A percentile compares a stretch with the other conserved stretches of the same genome.
These are phyloP conservation scores for Microcebus ravelobensis DNA, from an alignment of 2,113 vertebrate species.

Conservation along the genomic window DNA sequence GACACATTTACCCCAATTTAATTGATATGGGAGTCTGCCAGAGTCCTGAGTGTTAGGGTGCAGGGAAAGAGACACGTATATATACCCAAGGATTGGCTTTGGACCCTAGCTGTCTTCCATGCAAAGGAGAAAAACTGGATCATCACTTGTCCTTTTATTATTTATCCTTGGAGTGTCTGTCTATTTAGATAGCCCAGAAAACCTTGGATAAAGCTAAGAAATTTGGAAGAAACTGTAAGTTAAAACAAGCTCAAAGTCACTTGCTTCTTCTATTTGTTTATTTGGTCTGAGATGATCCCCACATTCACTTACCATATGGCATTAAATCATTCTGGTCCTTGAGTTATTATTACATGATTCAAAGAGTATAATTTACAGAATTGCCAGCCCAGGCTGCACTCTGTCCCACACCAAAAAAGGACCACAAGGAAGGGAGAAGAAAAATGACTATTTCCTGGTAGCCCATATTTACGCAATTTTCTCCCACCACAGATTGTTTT, in stretches of 20 bases:
- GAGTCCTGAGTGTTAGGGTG: background rate
- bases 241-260: slow-evolving; percentile 62
- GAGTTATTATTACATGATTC: slow-evolving; percentile 77
- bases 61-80: background rate
- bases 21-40: background rate
- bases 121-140: slow-evolving; percentile 3
- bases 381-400: slow-evolving; percentile 70
- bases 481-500: slow-evolving; percentile 79
- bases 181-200: slow-evolving; percentile 21
- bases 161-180: slow-evolving; percentile 16
- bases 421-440: slow-evolving; percentile 67
- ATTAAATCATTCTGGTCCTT: slow-evolving; percentile 77
- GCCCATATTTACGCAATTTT: slow-evolving; percentile 76
- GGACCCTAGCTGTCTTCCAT: background rate
- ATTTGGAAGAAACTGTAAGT: slow-evolving; percentile 56
- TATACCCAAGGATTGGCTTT: background rate
- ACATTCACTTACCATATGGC: slow-evolving; percentile 69
- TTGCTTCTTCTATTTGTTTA: slow-evolving; percentile 68
- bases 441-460: slow-evolving; percentile 73
- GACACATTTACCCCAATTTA: background rate
- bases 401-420: slow-evolving; percentile 65
- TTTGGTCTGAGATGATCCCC: slow-evolving; percentile 63
- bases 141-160: background rate
- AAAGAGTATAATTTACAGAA: slow-evolving; percentile 75
- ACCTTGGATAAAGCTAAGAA: slow-evolving; percentile 64